Percentiles rank a stretch among this genome's conserved stretches.
phyloP scores from a whole-genome alignment of 2,113 vertebrate genomes.

The Ivindomyrus marchei region DNA sequence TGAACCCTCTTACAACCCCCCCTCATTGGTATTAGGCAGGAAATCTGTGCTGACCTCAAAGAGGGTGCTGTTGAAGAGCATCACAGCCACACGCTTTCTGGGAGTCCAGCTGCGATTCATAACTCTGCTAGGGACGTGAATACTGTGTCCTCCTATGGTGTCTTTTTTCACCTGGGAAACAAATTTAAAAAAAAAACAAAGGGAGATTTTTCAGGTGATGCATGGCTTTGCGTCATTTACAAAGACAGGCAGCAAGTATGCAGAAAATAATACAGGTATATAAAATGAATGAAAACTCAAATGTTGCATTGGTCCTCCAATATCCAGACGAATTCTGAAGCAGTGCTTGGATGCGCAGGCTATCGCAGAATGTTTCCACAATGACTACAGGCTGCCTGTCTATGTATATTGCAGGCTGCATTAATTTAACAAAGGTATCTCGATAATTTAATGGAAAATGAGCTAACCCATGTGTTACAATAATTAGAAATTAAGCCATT shows the following conservation, averaged over 20 bases:
- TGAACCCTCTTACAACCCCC: background rate
- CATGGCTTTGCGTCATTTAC: background rate
- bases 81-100: constrained; percentile 22
- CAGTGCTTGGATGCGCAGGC: background rate
- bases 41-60: constrained; percentile 40
- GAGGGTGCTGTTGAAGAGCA: constrained; percentile 37
- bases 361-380: background rate
- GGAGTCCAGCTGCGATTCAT: constrained; percentile 21
- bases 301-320: background rate
- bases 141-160: rapidly evolving
- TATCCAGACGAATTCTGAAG: background rate
- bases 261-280: background rate
- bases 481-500: background rate
- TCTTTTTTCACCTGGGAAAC: background rate
- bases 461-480: background rate
- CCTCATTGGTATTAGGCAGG: background rate
- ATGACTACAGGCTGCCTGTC: background rate
- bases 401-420: background rate
- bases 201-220: background rate
- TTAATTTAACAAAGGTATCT: background rate
- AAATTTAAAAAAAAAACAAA: no score
- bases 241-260: background rate
- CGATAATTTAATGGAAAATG: background rate
- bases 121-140: constrained; percentile 45
- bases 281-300: background rate